Conservation (phyloP, 2,113 vertebrate species). For the Hippocampus zosterae region DNA sequence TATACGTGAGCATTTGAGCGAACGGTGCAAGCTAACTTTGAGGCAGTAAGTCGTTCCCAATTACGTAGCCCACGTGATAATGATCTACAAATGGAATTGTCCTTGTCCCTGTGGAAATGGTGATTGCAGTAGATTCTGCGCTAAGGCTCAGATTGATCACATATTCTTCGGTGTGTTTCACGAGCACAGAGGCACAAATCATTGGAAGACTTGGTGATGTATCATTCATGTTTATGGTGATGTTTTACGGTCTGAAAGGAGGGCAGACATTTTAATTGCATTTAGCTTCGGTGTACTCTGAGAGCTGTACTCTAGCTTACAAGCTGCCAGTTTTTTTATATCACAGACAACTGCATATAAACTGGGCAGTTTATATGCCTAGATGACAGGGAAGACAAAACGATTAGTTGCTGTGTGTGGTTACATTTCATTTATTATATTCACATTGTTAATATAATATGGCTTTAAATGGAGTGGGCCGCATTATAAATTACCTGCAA, state of each 20-base stretch:
- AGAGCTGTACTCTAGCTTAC: not conserved
- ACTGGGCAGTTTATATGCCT: not conserved
- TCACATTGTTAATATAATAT: not conserved
- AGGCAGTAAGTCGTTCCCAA: not conserved
- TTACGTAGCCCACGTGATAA: not conserved
- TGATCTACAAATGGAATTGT: not conserved
- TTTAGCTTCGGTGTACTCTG: slow-evolving; percentile 24
- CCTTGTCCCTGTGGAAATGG: not conserved
- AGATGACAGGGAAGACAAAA: not conserved
- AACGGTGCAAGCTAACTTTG: not conserved
- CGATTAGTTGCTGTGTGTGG: not conserved
- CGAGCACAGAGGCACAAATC: not conserved
- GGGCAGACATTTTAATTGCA: slow-evolving; percentile 7
- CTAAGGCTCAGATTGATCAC: not conserved
- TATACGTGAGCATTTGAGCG: too few species aligned
- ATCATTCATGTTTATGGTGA: slow-evolving; percentile 6
- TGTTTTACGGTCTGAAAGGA: slow-evolving; percentile 16
- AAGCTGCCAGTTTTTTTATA: slow-evolving; percentile 13
- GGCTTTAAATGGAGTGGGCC: not conserved
- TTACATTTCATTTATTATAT: not conserved
- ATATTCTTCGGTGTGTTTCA: not conserved
- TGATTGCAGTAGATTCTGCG: not conserved
- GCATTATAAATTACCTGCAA: not conserved
- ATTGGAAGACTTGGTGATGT: not conserved
- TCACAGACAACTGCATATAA: not conserved